Base-by-base conservation (phyloP, 2,797 vertebrate species). In the Chromobotia macracanthus region DNA sequence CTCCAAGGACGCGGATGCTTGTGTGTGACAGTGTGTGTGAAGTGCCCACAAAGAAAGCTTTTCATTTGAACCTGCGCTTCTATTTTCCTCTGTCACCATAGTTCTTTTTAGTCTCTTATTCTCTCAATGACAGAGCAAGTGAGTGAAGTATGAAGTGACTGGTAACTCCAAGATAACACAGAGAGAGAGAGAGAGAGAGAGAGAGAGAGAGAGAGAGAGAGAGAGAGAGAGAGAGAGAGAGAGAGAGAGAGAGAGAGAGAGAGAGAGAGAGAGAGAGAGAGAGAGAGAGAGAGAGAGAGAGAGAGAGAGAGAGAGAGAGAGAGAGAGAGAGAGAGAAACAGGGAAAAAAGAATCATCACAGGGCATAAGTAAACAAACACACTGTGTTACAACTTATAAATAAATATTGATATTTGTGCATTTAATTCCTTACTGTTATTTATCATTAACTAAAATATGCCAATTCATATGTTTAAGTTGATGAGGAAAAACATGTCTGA, bases 1-100 rank as follows among this genome's bases (percentile, higher is more conserved):
- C 88, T 87, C 87, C 90, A 90, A 92, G 90, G 88, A 89, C 87
- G 84, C 72, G 38, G 19, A 38, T 11, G 41, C 13, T 28, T 64
- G 80, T 68, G 55, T 72, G 46, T 61, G 71, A n/a, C n/a, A n/a
- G 60, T 51, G 44, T 3, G n/a, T 35, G 38, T 19, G 65, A 21
- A 69, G 64, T 31, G 58, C 23, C 80, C 74, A 63, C 38, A 58
- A 78, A 73, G 5, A 58, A 35, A 68, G 31, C 25, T 87, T 88
- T 84, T 84, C 80, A 85, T 84, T 77, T 77, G 65, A 80, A 84
- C 80, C 81, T n/a, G 0, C 72, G 55, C 85, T 82, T 87, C 87
- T 87, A 46, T 75, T 61, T 53, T 73, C 8, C 15, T 48, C 60
- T 60, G 79, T 68, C 75, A 56, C 71, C 70, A n/a, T 35, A 38